phyloP scores from a whole-genome alignment of 2,113 vertebrate species.

The Proteles cristata region DNA sequence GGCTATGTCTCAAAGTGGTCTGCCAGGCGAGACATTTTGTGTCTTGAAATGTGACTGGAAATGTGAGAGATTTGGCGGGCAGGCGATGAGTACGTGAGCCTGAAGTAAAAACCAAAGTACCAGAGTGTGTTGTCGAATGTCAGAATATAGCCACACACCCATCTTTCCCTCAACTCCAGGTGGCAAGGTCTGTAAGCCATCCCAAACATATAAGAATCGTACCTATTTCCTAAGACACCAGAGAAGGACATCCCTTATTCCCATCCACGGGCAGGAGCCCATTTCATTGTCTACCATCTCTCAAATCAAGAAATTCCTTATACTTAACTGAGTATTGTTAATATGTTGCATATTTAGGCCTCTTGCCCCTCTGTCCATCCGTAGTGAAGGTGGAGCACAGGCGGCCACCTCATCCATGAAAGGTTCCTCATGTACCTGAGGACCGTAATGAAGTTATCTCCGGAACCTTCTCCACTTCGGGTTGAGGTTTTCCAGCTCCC shows the following conservation, averaged over 20 bases:
- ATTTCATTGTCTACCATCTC: background rate
- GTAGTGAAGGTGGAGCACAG: background rate
- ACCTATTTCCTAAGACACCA: background rate
- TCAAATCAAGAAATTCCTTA: background rate
- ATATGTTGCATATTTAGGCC: background rate
- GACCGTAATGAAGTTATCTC: conserved; percentile 41
- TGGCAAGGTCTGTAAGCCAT: background rate
- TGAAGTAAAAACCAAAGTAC: background rate
- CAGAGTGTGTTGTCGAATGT: background rate
- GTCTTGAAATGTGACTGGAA: background rate
- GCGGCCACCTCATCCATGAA: background rate
- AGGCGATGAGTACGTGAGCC: background rate
- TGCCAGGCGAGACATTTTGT: background rate
- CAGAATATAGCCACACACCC: background rate
- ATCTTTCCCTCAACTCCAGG: background rate
- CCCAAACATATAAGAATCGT: background rate
- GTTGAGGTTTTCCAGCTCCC: conserved; percentile 45
- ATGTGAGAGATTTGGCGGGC: conserved; percentile 36
- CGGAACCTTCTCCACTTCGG: conserved; percentile 28
- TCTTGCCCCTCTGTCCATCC: background rate
- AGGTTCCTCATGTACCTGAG: background rate
- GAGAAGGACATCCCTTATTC: background rate
- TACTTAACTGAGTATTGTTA: background rate
- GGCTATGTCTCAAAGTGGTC: background rate
- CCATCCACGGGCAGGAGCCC: background rate